phyloP scores from a whole-genome alignment of 2,797 vertebrate species.

The Coracias cyanogaster region DNA sequence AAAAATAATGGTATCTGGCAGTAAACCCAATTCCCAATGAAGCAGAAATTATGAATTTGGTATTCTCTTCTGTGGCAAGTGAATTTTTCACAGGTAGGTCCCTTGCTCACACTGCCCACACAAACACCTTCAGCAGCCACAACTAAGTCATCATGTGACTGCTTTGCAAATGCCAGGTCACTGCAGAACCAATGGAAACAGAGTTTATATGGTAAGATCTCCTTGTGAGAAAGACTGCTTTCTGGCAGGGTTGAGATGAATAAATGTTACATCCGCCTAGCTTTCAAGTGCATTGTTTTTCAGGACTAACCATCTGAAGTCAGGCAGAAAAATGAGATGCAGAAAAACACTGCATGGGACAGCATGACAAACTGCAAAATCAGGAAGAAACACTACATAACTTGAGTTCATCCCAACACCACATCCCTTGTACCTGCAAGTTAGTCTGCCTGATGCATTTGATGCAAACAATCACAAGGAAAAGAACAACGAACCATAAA shows the following conservation, averaged over 20 bases:
- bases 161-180: background rate
- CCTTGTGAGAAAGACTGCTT: background rate
- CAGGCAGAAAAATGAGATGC: background rate
- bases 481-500: background rate
- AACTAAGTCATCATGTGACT: background rate
- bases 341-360: background rate
- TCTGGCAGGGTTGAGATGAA: background rate
- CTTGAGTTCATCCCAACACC: background rate
- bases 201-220: background rate
- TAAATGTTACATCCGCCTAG: background rate
- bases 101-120: background rate
- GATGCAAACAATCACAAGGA: background rate
- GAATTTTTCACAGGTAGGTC: background rate
- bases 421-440: background rate
- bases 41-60: background rate
- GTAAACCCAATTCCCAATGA: background rate
- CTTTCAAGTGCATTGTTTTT: background rate
- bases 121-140: background rate
- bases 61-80: background rate
- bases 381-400: background rate
- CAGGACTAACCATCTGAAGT: background rate
- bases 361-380: background rate
- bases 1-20: background rate
- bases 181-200: background rate
- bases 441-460: background rate